Percentiles rank a stretch among this genome's conserved stretches.
phyloP scores from a whole-genome alignment of 1,140 invertebrate genomes.

The Megalopta genalis region DNA sequence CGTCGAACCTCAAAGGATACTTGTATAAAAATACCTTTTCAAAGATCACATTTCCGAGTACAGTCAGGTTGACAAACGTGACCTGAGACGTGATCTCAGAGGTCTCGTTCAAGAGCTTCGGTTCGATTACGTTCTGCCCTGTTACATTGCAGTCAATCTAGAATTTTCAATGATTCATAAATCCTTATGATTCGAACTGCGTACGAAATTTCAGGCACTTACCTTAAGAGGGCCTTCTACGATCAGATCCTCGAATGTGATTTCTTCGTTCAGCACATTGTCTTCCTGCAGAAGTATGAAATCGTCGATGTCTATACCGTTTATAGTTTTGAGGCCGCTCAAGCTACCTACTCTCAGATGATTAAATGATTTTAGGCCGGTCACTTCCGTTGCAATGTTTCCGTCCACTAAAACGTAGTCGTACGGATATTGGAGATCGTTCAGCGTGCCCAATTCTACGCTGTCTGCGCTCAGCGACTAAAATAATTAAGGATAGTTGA shows the following conservation, averaged over 20 bases:
- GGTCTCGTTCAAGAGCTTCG: conserved; percentile 54
- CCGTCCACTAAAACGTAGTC: conserved; percentile 55
- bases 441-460: conserved; percentile 49
- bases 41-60: conserved; percentile 64
- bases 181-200: neutral
- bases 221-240: conserved; percentile 60
- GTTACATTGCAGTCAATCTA: conserved; percentile 67
- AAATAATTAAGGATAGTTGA: too few relatives aligned
- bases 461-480: conserved; percentile 54
- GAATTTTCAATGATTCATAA: conserved; percentile 3
- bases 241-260: conserved; percentile 67
- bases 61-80: conserved; percentile 56
- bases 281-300: conserved; percentile 61
- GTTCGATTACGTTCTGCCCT: conserved; percentile 26
- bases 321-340: conserved; percentile 54
- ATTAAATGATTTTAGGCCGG: conserved; percentile 60
- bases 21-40: conserved; percentile 49
- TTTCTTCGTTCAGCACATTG: conserved; percentile 55
- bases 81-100: conserved; percentile 43
- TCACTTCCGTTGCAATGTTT: conserved; percentile 33
- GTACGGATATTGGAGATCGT: conserved; percentile 64
- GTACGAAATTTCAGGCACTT: conserved; percentile 1
- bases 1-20: conserved; percentile 55
- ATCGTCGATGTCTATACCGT: conserved; percentile 62
- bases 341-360: conserved; percentile 44